Conservation (phyloP, 2,888 invertebrate species). For the Ethmia dodecea region DNA sequence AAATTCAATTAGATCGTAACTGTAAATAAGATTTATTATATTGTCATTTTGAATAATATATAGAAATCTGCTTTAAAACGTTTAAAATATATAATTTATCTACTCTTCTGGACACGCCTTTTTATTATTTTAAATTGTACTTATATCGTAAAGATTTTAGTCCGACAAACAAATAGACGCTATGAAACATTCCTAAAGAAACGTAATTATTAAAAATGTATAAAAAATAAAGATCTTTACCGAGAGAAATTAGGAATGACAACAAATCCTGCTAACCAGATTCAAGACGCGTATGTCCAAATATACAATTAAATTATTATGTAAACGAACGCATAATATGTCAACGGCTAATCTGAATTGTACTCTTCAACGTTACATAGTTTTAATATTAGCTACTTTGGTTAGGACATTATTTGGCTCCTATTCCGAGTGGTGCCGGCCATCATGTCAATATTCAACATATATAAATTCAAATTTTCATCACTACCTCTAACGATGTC, state of each 20-base stretch:
- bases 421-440: constrained; percentile 5
- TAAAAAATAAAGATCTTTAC: constrained; percentile 76
- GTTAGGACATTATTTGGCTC: constrained; percentile 37
- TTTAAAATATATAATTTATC: constrained; percentile 62
- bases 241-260: constrained; percentile 68
- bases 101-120: constrained; percentile 65
- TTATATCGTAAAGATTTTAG: constrained; percentile 65
- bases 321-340: constrained; percentile 8
- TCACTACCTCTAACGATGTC: constrained; percentile 18
- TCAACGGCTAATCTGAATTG: constrained; percentile 19
- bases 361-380: constrained; percentile 19
- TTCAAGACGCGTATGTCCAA: constrained; percentile 24
- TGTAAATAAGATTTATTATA: constrained; percentile 72
- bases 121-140: constrained; percentile 65
- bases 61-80: constrained; percentile 68
- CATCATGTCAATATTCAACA: constrained; percentile 14
- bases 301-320: constrained; percentile 9
- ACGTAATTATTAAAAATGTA: constrained; percentile 53
- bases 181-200: constrained; percentile 45
- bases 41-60: constrained; percentile 69
- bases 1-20: constrained; percentile 45
- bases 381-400: constrained; percentile 38
- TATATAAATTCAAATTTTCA: constrained; percentile 20
- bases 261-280: constrained; percentile 41
- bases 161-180: constrained; percentile 53